Conservation (phyloP, 2,888 invertebrate genomes). For the Vesta saturnalis region DNA sequence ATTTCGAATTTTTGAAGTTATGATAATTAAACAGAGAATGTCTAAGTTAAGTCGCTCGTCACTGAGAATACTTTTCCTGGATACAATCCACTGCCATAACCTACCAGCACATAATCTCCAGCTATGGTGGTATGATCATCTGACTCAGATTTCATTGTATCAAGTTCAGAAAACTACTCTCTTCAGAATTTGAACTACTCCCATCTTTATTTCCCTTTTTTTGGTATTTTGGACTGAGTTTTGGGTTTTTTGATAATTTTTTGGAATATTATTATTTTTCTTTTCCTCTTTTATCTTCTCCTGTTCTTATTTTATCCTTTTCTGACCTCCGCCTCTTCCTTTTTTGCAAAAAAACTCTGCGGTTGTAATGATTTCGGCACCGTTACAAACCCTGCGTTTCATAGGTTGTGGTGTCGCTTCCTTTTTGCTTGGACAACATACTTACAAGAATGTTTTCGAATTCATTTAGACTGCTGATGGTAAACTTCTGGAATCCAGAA, state of each 20-base stretch:
- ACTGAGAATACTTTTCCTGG: constrained; percentile 16
- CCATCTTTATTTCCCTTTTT: constrained; percentile 13
- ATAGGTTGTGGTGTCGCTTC: not conserved
- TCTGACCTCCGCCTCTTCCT: not conserved
- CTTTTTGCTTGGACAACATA: not conserved
- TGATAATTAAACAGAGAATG: too few species aligned
- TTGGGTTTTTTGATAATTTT: too few species aligned
- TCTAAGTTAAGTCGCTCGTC: too few species aligned
- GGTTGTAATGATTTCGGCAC: not conserved
- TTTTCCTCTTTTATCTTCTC: not conserved
- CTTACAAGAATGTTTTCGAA: not conserved
- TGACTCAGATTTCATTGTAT: constrained; percentile 6
- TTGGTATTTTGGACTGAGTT: not conserved
- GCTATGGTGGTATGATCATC: constrained; percentile 6
- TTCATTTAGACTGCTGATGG: too few species aligned
- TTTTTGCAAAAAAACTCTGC: not conserved
- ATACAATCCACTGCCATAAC: constrained; percentile 2
- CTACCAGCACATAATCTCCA: constrained; percentile 13
- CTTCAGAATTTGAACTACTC: constrained; percentile 8
- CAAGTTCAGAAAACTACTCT: constrained; percentile 11
- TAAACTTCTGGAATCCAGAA: too few species aligned
- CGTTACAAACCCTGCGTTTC: not conserved
- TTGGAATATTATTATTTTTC: not conserved
- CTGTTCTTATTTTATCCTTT: not conserved
- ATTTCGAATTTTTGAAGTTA: too few species aligned